Percentiles rank a stretch among this genome's conserved stretches.
These are phyloP conservation scores for Ptychobarbus kaznakovi DNA, from an alignment of 2,797 vertebrate species.

Conservation along the genomic window DNA sequence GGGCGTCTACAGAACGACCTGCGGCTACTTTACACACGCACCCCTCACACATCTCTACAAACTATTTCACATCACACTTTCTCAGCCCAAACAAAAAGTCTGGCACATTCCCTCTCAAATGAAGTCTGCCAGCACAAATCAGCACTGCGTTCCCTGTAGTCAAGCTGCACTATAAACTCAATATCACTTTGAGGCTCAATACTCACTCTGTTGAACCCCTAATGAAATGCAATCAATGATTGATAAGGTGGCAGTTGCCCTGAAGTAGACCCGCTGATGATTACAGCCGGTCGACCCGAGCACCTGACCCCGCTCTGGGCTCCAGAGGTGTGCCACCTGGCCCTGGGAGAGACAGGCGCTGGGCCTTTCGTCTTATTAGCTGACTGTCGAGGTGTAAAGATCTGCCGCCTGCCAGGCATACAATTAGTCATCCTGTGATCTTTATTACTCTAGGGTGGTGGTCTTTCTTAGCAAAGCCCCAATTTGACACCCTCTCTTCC, in stretches of 20 bases:
- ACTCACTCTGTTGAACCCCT: slow-evolving; percentile 27
- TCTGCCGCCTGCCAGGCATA: slow-evolving; percentile 32
- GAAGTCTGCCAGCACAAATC: slow-evolving; percentile 46
- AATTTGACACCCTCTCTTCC: slow-evolving; percentile 22
- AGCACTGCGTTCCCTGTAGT: slow-evolving; percentile 24
- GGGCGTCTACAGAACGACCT: slow-evolving; percentile 36
- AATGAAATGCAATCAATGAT: slow-evolving; percentile 60
- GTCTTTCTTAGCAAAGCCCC: slow-evolving; percentile 40
- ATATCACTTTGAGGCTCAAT: slow-evolving; percentile 44
- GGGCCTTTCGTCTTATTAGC: slow-evolving; percentile 54
- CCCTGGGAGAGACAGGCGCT: slow-evolving; percentile 52
- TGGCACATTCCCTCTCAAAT: slow-evolving; percentile 36
- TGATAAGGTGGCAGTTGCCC: slow-evolving; percentile 53
- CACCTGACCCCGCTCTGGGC: slow-evolving; percentile 40
- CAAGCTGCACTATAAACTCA: slow-evolving; percentile 44
- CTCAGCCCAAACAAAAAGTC: slow-evolving; percentile 42
- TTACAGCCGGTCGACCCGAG: slow-evolving; percentile 32
- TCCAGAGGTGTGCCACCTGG: slow-evolving; percentile 48
- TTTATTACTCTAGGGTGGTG: slow-evolving; percentile 54
- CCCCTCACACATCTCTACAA: slow-evolving; percentile 32
- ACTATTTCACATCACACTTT: slow-evolving; percentile 41
- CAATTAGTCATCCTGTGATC: slow-evolving; percentile 59
- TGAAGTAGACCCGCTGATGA: slow-evolving; percentile 47
- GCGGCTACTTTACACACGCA: slow-evolving; percentile 24
- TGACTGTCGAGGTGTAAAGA: slow-evolving; percentile 45